These are phyloP conservation scores for Rhinella marina DNA, from an alignment of 2,797 vertebrate species.

Conservation along the genomic window DNA sequence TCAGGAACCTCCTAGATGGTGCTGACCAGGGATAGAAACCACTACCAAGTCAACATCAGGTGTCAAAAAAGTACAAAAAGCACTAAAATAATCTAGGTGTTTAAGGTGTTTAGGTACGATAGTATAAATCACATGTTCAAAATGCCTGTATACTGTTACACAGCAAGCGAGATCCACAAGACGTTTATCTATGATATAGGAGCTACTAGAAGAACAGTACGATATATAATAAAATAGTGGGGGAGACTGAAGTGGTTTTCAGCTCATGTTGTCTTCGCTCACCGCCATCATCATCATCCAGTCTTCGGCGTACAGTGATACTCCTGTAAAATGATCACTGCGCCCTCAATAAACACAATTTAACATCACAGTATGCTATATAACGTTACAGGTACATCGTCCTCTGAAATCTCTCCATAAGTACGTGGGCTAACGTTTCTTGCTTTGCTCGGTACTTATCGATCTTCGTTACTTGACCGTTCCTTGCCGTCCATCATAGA, in stretches of 20 bases:
- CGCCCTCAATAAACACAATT: neutral
- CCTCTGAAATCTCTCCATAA: neutral
- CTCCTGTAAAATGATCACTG: neutral
- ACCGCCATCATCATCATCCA: neutral
- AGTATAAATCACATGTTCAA: too few species aligned
- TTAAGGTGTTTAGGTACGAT: too few species aligned
- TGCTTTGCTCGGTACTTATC: neutral
- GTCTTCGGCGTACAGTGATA: neutral
- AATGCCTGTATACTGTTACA: too few species aligned
- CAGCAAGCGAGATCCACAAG: too few species aligned
- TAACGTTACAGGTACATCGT: neutral
- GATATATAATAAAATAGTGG: neutral
- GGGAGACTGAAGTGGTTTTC: neutral
- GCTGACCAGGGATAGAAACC: too few species aligned
- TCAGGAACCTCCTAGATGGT: too few species aligned
- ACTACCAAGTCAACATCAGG: too few species aligned
- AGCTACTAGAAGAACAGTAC: too few species aligned
- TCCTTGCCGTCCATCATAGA: neutral
- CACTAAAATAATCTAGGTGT: too few species aligned
- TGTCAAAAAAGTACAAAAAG: too few species aligned
- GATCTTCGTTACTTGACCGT: slow-evolving; percentile 9
- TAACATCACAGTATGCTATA: neutral
- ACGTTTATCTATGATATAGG: too few species aligned
- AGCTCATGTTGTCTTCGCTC: neutral
- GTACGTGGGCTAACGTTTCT: neutral